phyloP scores from a whole-genome alignment of 2,113 vertebrate genomes.

The Campylomormyrus numenius region DNA sequence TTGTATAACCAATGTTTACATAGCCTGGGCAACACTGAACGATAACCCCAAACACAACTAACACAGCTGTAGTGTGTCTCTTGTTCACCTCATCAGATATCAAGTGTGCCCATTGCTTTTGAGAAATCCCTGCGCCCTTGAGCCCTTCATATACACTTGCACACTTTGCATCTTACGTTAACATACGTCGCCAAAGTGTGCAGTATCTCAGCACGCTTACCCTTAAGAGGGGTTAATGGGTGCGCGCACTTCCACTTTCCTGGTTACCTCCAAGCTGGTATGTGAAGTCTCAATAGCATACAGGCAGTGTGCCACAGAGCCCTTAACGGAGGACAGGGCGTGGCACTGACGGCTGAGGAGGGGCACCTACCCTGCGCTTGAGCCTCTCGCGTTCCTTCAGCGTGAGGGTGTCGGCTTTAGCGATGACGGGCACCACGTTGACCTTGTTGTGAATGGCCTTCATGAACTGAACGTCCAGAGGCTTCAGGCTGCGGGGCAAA shows the following conservation, averaged over 20 bases:
- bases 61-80: background rate
- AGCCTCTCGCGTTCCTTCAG: constrained; percentile 87
- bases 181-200: background rate
- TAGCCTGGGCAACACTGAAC: background rate
- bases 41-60: background rate
- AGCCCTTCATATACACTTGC: background rate
- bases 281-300: background rate
- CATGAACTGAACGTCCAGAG: constrained; percentile 74
- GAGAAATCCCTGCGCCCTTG: background rate
- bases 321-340: background rate
- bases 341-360: background rate
- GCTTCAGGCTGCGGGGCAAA: constrained; percentile 59
- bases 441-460: constrained; percentile 77
- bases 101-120: background rate
- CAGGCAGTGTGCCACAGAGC: background rate
- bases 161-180: background rate
- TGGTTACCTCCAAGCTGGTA: background rate
- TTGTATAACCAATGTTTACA: background rate
- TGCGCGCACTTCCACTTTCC: background rate
- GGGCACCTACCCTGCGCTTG: constrained; percentile 78
- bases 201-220: background rate
- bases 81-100: background rate
- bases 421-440: constrained; percentile 72
- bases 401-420: constrained; percentile 71
- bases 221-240: no score